phyloP scores from a whole-genome alignment of 2,797 vertebrate genomes.

The Poecile montanus region DNA sequence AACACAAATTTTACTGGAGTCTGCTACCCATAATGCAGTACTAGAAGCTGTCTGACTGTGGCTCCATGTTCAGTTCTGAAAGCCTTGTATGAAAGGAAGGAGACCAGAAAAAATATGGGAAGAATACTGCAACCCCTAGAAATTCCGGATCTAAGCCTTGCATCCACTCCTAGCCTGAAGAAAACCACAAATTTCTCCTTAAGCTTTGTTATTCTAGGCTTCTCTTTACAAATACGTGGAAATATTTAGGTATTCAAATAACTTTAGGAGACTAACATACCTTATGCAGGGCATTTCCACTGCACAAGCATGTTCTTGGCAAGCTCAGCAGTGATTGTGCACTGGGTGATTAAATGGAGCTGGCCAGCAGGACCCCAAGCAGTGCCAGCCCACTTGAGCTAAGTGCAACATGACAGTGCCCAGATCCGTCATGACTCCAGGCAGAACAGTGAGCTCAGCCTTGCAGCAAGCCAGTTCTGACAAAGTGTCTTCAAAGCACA shows the following conservation, averaged over 20 bases:
- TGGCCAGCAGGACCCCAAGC: background rate
- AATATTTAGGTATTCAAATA: background rate
- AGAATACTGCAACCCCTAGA: background rate
- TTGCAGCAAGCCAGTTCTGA: background rate
- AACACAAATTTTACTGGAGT: background rate
- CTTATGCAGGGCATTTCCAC: background rate
- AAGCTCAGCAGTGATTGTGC: background rate
- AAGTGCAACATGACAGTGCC: background rate
- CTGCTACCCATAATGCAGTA: background rate
- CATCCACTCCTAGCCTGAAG: background rate
- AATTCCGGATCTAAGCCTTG: background rate
- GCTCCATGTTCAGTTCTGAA: background rate
- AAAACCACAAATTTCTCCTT: background rate
- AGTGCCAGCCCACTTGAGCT: background rate
- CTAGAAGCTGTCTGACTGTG: background rate
- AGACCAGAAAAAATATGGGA: background rate
- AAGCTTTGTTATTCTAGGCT: background rate
- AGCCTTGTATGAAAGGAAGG: background rate
- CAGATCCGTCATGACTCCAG: background rate
- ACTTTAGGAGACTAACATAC: background rate
- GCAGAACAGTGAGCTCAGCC: background rate
- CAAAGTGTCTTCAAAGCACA: background rate
- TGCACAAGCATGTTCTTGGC: background rate
- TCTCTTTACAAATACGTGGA: background rate
- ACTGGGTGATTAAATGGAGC: background rate